Evolutionary conservation across 2,797 vertebrate species (phyloP), one percentile per base, ranked within the genome.

Genomic region (Lagorchestes hirsutus): DNA sequence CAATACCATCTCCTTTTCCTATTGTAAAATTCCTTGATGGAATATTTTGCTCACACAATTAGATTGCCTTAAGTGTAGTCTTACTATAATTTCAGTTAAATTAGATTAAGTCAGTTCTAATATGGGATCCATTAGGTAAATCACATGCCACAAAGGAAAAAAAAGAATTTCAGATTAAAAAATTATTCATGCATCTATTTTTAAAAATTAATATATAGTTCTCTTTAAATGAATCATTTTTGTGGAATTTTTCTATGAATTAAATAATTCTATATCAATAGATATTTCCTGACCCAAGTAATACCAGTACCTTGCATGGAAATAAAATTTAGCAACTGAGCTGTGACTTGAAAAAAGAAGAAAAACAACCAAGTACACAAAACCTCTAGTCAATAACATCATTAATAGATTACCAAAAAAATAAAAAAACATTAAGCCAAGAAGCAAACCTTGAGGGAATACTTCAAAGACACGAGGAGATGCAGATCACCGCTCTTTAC

Each of bases 381-480:
- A 82, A 46, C 74, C 40, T 46, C 46, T 82, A 82, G 74, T 27
- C 9, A 82, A 46, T 46, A 82, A 22, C 74, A 50, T 46, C 74
- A 27, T 50, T 87, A 87, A 46, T 46, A 46, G 27, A 87, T 87
- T 50, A 50, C 24, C 8, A 87, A 87, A 27, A 40, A 27, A 87
- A 74, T 6, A 74, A 74, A 87, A 87, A 87, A 10, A 9, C 67
- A 74, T 87, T 46, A 87, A 87, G 40, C 95, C 55, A 93, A 93
- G 82, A 96, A 90, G 0, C 56, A 93, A 59, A 58, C 54, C 94
- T 96, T 95, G 58, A 95, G 91, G 31, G 74, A 91, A 18, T 90
- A 27, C 57, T 95, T 96, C 93, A 98, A 97, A 92, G 59, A 82
- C 95, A 18, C 50, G 93, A 96, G 94, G 16, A 96, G 74, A 87